phyloP scores from a whole-genome alignment of 1,140 invertebrate species.

The Varroa destructor region DNA sequence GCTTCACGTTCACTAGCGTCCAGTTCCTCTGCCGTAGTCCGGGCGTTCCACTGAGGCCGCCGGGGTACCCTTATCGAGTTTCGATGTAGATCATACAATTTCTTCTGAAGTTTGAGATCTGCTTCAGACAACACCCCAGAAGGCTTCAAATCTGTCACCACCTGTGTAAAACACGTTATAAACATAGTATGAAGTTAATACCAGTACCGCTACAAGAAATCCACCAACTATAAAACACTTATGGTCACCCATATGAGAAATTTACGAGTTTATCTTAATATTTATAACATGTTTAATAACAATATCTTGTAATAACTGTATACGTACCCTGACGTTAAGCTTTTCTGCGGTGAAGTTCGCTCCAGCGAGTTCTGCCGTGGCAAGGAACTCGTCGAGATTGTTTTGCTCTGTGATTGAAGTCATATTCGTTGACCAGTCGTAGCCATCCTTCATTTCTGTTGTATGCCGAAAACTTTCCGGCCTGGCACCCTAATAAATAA shows the following conservation, averaged over 20 bases:
- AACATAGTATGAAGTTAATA: constrained; percentile 49
- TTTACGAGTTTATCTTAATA: no score
- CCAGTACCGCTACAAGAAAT: constrained; percentile 57
- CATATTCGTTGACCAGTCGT: constrained; percentile 76
- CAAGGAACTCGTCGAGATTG: constrained; percentile 85
- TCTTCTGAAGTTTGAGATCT: constrained; percentile 49
- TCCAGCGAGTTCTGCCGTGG: constrained; percentile 79
- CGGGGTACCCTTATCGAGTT: constrained; percentile 60
- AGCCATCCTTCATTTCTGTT: constrained; percentile 71
- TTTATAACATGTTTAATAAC: no score
- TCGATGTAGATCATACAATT: constrained; percentile 53
- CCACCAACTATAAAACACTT: constrained; percentile 28
- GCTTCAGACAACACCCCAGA: constrained; percentile 51
- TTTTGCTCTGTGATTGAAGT: constrained; percentile 90
- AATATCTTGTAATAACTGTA: background rate
- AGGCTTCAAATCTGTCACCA: constrained; percentile 32
- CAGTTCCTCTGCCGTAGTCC: constrained; percentile 62
- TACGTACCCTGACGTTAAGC: constrained; percentile 22
- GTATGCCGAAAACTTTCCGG: constrained; percentile 41
- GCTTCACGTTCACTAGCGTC: constrained; percentile 57
- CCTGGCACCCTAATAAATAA: background rate
- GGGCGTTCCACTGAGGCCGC: constrained; percentile 63
- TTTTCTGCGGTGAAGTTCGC: constrained; percentile 63
- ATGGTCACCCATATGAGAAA: no score
- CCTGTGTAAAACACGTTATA: background rate